Percentiles rank a stretch among this genome's conserved stretches.
These are phyloP conservation scores for Coracopsis vasa DNA, from an alignment of 2,113 vertebrate species.

Conservation along the genomic window DNA sequence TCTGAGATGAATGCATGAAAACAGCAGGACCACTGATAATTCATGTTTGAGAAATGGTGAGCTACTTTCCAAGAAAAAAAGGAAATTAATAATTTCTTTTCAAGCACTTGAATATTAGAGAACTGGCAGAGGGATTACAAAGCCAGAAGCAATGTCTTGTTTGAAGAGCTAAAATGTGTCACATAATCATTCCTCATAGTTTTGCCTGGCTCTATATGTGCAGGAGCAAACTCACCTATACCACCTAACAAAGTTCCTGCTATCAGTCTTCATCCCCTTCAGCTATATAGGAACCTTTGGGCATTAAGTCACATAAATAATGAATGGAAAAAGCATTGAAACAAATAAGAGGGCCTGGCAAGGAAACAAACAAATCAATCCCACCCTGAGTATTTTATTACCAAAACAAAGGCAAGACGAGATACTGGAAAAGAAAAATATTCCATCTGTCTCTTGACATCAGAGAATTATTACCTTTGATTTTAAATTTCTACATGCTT, in stretches of 20 bases:
- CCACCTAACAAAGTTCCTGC: background rate
- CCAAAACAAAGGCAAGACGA: background rate
- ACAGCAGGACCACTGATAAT: background rate
- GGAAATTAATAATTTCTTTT: background rate
- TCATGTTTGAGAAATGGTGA: background rate
- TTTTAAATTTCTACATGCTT: background rate
- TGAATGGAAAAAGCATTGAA: background rate
- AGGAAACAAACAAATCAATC: background rate
- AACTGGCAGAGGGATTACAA: background rate
- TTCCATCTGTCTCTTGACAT: background rate
- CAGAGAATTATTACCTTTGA: background rate
- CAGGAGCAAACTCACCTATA: background rate
- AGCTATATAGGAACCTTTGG: background rate
- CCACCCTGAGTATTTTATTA: background rate
- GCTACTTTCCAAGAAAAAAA: background rate
- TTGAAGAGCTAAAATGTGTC: background rate
- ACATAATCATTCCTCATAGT: background rate
- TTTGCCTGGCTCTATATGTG: background rate
- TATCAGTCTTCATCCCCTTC: background rate
- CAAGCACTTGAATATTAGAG: background rate
- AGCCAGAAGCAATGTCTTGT: background rate
- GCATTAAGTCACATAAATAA: background rate
- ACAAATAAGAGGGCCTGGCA: background rate
- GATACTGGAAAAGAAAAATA: background rate
- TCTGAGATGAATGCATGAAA: background rate